Percentiles rank a stretch among this genome's conserved stretches.
Evolutionary conservation across 1,140 invertebrate genomes (phyloP).

Genomic region (Holotrichia oblita): DNA sequence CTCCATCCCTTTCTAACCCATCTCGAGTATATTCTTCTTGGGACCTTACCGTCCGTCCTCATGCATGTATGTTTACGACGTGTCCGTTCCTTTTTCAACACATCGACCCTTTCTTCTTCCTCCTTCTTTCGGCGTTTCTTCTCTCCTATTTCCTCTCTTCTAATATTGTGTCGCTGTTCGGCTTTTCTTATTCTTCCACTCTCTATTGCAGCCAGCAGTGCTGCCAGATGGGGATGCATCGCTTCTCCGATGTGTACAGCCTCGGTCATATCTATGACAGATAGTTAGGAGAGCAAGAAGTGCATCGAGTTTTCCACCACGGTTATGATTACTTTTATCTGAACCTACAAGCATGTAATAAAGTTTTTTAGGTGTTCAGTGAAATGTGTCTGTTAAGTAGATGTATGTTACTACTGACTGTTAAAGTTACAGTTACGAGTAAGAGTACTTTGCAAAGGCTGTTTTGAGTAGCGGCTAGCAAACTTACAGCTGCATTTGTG

Average conservation of each 20-base stretch:
- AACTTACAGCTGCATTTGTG: too few relatives aligned
- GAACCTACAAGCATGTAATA: too few relatives aligned
- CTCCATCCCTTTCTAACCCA: slow-evolving; percentile 22
- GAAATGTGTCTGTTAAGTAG: too few relatives aligned
- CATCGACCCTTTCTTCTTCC: neutral
- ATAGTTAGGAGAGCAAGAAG: too few relatives aligned
- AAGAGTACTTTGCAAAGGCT: too few relatives aligned
- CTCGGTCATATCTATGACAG: neutral
- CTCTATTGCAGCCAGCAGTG: neutral
- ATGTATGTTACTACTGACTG: too few relatives aligned
- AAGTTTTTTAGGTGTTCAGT: too few relatives aligned
- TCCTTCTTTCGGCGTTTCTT: slow-evolving; percentile 8
- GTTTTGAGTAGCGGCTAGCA: too few relatives aligned
- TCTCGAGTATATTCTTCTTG: neutral
- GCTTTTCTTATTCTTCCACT: slow-evolving; percentile 5
- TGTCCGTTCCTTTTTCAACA: slow-evolving; percentile 33
- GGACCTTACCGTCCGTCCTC: neutral
- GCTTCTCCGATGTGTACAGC: neutral
- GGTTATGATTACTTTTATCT: too few relatives aligned
- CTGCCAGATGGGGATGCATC: slow-evolving; percentile 26
- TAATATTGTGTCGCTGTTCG: neutral
- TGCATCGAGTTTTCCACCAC: too few relatives aligned
- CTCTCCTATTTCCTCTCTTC: slow-evolving; percentile 25
- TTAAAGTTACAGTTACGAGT: too few relatives aligned
- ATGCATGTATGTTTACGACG: slow-evolving; percentile 9